These are phyloP conservation scores for Triplophysa bombifrons DNA, from an alignment of 2,797 vertebrate genomes.

Conservation along the genomic window DNA sequence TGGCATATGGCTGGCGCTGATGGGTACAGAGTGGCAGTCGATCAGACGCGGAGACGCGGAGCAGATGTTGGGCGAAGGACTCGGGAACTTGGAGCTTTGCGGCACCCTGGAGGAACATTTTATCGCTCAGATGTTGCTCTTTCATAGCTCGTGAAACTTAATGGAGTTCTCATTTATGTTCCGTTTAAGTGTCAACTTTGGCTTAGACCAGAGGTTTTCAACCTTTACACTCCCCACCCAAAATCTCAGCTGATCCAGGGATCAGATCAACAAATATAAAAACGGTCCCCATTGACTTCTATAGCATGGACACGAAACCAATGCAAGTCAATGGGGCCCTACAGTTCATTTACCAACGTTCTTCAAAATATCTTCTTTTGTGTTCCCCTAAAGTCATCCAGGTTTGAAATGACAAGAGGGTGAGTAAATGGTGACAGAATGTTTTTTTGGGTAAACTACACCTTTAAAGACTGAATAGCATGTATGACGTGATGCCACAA, in stretches of 20 bases:
- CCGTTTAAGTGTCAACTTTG: background rate
- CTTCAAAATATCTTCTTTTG: no score
- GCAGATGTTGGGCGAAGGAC: conserved; percentile 29
- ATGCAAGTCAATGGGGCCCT: no score
- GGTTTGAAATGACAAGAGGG: no score
- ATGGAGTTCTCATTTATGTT: conserved; percentile 11
- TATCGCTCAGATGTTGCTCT: background rate
- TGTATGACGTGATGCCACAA: background rate
- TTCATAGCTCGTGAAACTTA: conserved; percentile 3
- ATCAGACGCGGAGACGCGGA: conserved; percentile 24
- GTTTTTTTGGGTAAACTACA: no score
- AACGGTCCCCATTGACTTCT: background rate
- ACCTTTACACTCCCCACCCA: background rate
- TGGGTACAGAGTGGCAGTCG: conserved; percentile 29
- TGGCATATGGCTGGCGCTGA: conserved; percentile 36
- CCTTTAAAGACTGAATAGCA: background rate
- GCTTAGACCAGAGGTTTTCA: background rate
- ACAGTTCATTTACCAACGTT: no score
- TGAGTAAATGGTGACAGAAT: no score
- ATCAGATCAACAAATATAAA: background rate
- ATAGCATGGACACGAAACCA: no score
- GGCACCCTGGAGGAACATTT: conserved; percentile 9
- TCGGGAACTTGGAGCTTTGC: conserved; percentile 5
- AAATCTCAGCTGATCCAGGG: background rate
- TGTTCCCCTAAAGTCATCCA: no score